These are phyloP conservation scores for Pomatorhinus ruficollis DNA, from an alignment of 2,113 vertebrate genomes.

Conservation along the genomic window DNA sequence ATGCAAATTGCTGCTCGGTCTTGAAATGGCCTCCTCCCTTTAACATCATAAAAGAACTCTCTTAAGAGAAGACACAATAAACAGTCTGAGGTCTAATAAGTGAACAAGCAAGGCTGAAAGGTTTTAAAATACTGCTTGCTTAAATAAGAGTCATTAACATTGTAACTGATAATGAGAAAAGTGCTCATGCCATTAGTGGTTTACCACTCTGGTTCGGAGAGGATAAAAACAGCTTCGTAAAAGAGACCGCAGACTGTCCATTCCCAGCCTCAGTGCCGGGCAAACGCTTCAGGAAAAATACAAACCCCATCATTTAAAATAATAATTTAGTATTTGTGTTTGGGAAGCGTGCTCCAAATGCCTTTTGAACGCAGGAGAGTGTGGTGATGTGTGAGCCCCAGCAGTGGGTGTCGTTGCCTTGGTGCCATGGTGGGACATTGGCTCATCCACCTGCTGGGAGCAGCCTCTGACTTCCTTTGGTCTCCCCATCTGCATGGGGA, in stretches of 20 bases:
- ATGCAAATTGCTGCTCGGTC: constrained; percentile 4
- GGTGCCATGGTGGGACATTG: fast-evolving
- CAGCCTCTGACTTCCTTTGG: neutral
- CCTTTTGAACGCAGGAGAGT: neutral
- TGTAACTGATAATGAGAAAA: constrained; percentile 68
- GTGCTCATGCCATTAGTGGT: constrained; percentile 47
- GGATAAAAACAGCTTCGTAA: constrained; percentile 55
- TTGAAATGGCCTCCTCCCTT: constrained; percentile 24
- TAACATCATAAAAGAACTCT: neutral
- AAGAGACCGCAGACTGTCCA: constrained; percentile 50
- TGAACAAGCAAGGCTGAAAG: neutral
- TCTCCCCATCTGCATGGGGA: neutral
- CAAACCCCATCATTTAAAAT: constrained; percentile 21
- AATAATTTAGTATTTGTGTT: constrained; percentile 3
- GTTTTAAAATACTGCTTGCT: constrained; percentile 36
- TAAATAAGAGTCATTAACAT: constrained; percentile 48
- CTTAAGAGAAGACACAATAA: constrained; percentile 23
- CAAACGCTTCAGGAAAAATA: neutral
- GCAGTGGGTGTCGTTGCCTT: fast-evolving
- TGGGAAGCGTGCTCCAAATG: neutral
- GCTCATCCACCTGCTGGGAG: neutral
- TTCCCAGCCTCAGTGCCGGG: constrained; percentile 18
- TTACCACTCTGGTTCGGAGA: constrained; percentile 48
- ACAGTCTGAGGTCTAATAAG: constrained; percentile 33
- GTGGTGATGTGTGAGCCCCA: fast-evolving